Conservation (phyloP, 2,113 vertebrate species). For the Hippocampus zosterae region DNA sequence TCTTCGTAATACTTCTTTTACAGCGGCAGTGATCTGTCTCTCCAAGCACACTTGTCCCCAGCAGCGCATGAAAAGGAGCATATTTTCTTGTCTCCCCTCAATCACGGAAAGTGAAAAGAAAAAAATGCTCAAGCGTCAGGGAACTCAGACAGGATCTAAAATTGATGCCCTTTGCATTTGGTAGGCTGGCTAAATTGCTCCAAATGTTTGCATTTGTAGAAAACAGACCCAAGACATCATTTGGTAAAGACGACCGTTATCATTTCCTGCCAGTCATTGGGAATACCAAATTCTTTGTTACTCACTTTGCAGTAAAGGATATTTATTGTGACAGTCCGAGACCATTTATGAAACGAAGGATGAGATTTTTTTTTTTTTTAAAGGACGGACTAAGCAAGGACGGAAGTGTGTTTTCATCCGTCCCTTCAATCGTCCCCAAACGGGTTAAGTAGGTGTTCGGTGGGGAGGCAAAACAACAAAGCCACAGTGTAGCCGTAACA, state of each 20-base stretch:
- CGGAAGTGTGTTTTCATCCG: no score
- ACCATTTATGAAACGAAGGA: no score
- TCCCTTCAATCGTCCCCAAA: no score
- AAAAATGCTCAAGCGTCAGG: neutral
- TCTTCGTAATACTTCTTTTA: constrained; percentile 5
- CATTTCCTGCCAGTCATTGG: neutral
- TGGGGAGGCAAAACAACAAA: no score
- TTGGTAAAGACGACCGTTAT: neutral
- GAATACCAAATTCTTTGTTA: constrained; percentile 3
- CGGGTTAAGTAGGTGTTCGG: no score
- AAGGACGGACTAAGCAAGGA: no score
- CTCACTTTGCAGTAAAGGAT: neutral
- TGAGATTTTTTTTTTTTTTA: no score
- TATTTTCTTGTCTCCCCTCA: constrained; percentile 27
- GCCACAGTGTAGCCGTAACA: no score
- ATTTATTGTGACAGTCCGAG: no score
- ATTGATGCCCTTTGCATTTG: constrained; percentile 1
- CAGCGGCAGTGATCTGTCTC: neutral
- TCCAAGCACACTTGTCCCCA: constrained; percentile 4
- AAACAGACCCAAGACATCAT: neutral
- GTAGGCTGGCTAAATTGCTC: neutral
- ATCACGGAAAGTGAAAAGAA: constrained; percentile 6
- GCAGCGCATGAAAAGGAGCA: constrained; percentile 6
- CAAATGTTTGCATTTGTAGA: neutral
- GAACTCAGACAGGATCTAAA: constrained; percentile 1